phyloP scores from a whole-genome alignment of 2,888 invertebrate species.

The Xylophagus ater region DNA sequence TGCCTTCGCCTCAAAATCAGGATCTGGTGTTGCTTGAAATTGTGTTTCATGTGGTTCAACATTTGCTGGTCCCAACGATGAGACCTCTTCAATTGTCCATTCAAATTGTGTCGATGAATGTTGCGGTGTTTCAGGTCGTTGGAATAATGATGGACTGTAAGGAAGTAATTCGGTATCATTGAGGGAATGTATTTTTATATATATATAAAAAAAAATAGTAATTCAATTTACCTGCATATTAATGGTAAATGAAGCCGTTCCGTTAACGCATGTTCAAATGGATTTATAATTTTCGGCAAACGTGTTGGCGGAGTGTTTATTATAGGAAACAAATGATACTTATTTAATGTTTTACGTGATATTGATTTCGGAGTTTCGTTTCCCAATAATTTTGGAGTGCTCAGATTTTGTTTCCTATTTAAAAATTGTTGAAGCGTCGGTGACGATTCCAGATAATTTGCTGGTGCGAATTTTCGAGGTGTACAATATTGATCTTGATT shows the following conservation, averaged over 20 bases:
- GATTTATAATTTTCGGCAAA: constrained; percentile 47
- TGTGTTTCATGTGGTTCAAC: constrained; percentile 47
- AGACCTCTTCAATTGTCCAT: constrained; percentile 61
- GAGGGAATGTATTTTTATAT: background rate
- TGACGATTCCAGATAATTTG: too few relatives aligned
- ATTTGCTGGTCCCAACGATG: constrained; percentile 49
- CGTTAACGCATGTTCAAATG: constrained; percentile 49
- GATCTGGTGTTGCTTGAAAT: constrained; percentile 43
- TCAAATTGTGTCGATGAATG: constrained; percentile 42
- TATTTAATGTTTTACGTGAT: constrained; percentile 8
- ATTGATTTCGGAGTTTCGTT: constrained; percentile 11
- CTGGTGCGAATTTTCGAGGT: too few relatives aligned
- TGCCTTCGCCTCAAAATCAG: constrained; percentile 46
- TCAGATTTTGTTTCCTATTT: too few relatives aligned
- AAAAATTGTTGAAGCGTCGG: too few relatives aligned
- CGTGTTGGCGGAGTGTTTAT: constrained; percentile 43
- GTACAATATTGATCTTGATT: too few relatives aligned
- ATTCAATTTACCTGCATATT: constrained; percentile 49
- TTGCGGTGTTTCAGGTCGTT: constrained; percentile 32
- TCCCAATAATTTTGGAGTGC: too few relatives aligned
- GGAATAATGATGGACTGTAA: constrained; percentile 35
- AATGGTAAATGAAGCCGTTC: constrained; percentile 49
- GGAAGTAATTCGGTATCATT: background rate
- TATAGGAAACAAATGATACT: constrained; percentile 24
- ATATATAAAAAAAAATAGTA: background rate